These are phyloP conservation scores for Hippolais icterina DNA, from an alignment of 2,113 vertebrate genomes.

Conservation along the genomic window DNA sequence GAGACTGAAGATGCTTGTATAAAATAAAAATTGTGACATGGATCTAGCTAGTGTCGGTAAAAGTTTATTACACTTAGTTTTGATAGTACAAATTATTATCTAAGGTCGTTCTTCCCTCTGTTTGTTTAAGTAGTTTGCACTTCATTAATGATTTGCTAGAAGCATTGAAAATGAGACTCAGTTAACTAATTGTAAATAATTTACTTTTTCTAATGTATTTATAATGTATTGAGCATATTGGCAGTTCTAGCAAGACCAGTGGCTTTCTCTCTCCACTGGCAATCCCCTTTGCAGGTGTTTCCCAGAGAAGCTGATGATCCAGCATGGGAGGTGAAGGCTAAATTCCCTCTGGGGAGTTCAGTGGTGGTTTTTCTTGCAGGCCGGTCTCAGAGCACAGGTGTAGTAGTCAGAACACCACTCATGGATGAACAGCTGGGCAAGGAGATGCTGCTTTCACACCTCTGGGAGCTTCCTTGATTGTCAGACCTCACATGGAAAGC, in stretches of 20 bases:
- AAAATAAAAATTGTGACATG: neutral
- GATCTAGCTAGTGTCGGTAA: neutral
- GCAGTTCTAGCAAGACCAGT: neutral
- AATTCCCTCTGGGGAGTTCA: neutral
- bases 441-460: neutral
- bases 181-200: neutral
- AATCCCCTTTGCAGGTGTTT: neutral
- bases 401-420: neutral
- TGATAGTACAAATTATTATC: neutral
- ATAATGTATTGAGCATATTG: neutral
- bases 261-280: neutral
- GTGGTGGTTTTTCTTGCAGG: neutral
- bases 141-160: constrained; percentile 3
- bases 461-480: neutral
- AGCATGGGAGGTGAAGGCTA: neutral
- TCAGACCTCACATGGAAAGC: neutral
- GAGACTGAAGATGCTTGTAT: neutral
- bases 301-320: neutral
- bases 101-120: neutral
- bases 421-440: too few species aligned
- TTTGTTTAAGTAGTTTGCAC: neutral
- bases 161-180: neutral
- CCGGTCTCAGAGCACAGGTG: neutral
- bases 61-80: neutral
- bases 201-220: neutral